phyloP scores from a whole-genome alignment of 2,113 vertebrate genomes.

The Thunnus maccoyii region DNA sequence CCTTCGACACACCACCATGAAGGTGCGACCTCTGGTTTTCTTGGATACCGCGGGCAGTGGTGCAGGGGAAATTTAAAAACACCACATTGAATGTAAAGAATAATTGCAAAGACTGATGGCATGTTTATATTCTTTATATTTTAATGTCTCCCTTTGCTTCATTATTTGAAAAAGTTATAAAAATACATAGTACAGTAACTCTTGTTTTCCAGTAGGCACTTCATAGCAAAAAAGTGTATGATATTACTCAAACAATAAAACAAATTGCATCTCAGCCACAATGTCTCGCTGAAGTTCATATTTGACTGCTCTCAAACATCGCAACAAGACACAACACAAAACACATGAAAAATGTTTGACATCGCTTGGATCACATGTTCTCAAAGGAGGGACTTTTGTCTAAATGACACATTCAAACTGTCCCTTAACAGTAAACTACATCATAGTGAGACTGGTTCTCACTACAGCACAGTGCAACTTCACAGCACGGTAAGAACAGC shows the following conservation, averaged over 20 bases:
- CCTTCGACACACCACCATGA: conserved; percentile 89
- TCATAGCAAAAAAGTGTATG: conserved; percentile 27
- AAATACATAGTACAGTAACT: background rate
- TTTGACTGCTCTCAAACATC: background rate
- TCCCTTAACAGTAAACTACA: conserved; percentile 17
- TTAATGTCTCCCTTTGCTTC: conserved; percentile 37
- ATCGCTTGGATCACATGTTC: background rate
- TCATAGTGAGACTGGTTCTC: background rate
- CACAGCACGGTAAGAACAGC: conserved; percentile 26
- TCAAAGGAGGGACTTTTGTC: no score
- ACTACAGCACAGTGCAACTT: background rate
- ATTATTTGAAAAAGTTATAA: conserved; percentile 5
- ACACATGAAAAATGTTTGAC: background rate
- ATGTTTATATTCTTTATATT: conserved; percentile 27
- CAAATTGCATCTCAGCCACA: conserved; percentile 50
- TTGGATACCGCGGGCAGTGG: conserved; percentile 86
- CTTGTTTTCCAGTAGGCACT: background rate
- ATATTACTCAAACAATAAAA: conserved; percentile 64
- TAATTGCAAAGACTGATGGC: background rate
- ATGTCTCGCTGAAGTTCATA: conserved; percentile 28
- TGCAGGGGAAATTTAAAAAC: conserved; percentile 72
- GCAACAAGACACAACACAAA: background rate
- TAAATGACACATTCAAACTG: conserved; percentile 5
- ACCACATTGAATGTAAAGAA: background rate
- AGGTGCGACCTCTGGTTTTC: conserved; percentile 87